Percentiles rank a stretch among this genome's conserved stretches.
phyloP scores from a whole-genome alignment of 2,888 invertebrate genomes.

The Fabriciana adippe region DNA sequence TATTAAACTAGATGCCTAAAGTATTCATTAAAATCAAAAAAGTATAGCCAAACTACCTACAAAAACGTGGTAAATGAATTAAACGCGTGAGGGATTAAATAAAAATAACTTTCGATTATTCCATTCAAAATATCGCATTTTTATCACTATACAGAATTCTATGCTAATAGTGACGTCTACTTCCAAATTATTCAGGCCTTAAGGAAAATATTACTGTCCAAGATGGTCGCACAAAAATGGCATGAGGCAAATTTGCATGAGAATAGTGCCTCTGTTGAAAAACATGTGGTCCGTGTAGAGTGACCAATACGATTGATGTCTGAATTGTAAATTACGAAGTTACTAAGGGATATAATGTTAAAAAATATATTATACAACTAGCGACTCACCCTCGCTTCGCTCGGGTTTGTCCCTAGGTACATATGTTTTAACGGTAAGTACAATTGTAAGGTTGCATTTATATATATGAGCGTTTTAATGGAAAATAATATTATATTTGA shows the following conservation, averaged over 20 bases:
- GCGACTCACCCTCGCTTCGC: no score
- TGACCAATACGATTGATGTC: constrained; percentile 4
- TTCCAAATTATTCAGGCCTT: constrained; percentile 52
- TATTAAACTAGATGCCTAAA: no score
- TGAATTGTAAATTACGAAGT: no score
- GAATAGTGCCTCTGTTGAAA: constrained; percentile 49
- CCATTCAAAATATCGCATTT: background rate
- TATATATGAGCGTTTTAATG: no score
- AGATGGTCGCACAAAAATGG: constrained; percentile 53
- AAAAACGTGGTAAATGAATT: background rate
- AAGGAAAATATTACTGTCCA: constrained; percentile 42
- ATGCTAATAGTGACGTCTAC: constrained; percentile 31
- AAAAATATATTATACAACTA: no score
- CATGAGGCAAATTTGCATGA: constrained; percentile 60
- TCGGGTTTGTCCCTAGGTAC: no score
- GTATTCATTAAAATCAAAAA: background rate
- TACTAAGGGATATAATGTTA: no score
- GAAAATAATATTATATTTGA: no score
- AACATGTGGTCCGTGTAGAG: constrained; percentile 33
- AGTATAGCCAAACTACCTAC: background rate
- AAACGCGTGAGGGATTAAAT: background rate
- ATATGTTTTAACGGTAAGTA: no score
- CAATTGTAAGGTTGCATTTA: no score
- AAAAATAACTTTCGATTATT: constrained; percentile 6
- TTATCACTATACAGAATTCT: constrained; percentile 40